A percentile compares a stretch with the other conserved stretches of the same genome.
These are phyloP conservation scores for Apus apus DNA, from an alignment of 2,113 vertebrate genomes.

Conservation along the genomic window DNA sequence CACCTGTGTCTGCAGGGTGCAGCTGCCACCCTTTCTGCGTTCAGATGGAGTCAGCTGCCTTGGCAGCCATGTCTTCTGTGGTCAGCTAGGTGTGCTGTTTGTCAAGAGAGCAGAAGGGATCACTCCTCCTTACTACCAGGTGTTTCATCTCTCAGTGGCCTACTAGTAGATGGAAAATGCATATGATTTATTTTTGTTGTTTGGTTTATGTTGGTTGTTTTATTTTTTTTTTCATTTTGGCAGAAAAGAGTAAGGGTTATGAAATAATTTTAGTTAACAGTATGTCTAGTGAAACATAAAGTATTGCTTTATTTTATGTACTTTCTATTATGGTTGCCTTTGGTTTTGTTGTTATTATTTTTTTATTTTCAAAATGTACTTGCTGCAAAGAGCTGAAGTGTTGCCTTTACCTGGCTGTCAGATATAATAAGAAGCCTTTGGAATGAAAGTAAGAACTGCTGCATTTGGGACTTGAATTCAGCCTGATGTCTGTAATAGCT, in stretches of 20 bases:
- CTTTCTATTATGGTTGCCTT: background rate
- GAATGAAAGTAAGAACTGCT: background rate
- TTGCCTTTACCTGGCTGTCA: background rate
- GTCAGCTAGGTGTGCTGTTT: background rate
- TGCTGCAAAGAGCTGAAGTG: background rate
- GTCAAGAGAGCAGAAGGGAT: background rate
- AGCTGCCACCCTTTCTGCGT: background rate
- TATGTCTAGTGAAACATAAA: background rate
- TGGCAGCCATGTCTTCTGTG: accelerated
- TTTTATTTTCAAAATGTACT: background rate
- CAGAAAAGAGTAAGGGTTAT: background rate
- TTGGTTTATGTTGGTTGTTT: background rate
- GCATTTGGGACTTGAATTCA: background rate
- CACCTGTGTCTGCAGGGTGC: accelerated
- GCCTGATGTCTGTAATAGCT: background rate
- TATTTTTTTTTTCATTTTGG: background rate
- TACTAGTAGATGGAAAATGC: background rate
- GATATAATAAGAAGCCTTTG: background rate
- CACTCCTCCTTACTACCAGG: background rate
- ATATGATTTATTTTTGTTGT: background rate
- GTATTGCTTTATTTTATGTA: background rate
- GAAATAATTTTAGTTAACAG: background rate
- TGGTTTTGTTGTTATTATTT: background rate
- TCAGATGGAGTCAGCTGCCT: background rate
- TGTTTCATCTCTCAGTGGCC: background rate